Evolutionary conservation across 2,113 vertebrate genomes (phyloP), one percentile per base, ranked within the genome.

Genomic region (Synchiropus splendidus): DNA sequence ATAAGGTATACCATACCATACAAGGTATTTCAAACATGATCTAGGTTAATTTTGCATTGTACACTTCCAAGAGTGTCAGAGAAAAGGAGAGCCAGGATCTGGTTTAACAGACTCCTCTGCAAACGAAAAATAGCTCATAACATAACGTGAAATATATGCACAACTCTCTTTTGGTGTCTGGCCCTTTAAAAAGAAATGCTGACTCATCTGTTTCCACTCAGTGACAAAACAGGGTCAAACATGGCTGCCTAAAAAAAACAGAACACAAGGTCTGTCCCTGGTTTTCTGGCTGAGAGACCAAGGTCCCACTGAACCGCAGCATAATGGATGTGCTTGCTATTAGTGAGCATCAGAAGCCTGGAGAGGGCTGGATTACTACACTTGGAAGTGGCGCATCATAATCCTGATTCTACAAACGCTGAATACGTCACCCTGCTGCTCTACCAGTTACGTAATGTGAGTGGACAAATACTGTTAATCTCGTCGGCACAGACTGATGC

Each of bases 261-360:
- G 12, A 8, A 32, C 34, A 35, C 18, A 40, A 11, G 12, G 18
- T 48, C 27, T 6, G 15, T n/a, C 35, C 21, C 49, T 42, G 21
- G 37, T n/a, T 45, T 12, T 21, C 21, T 56, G 48, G 9, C 13
- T 33, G 43, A 12, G 42, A 39, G 27, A 50, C 30, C 10, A 31
- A 1, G 10, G 14, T 51, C 33, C 42, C 16, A 36, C 30, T 9
- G 16, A 36, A 27, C 48, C 44, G 16, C 44, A 14, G n/a, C 14
- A 15, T 21, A 12, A 18, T 45, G 18, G 16, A 12, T 21, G 13
- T n/a, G 6, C 15, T 39, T 27, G n/a, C 31, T 18, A 6, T 32
- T 41, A 42, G 10, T 31, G 18, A 16, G n/a, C 40, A 54, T 40
- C 6, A 34, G 18, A 31, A 6, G 10, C 17, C 2, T 12, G 6